Percentiles rank a stretch among this genome's conserved stretches.
Conservation (phyloP, 2,113 vertebrate species). For the Penelope pileata region DNA sequence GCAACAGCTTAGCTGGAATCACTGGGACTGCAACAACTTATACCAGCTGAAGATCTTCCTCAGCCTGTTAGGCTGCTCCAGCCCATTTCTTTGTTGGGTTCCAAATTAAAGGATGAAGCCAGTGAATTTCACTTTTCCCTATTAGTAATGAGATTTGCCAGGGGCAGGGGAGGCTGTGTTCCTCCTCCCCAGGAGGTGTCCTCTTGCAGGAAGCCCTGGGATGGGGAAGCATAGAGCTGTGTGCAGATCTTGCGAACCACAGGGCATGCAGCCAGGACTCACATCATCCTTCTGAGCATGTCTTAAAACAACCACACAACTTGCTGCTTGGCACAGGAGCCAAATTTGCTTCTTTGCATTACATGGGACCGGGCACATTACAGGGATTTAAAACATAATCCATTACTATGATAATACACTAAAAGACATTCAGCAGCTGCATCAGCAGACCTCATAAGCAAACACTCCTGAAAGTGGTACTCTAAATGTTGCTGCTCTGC, state of each 20-base stretch:
- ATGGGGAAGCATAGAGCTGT: background rate
- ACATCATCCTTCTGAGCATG: background rate
- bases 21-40: background rate
- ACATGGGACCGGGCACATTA: fast-evolving
- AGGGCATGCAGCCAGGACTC: background rate
- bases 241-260: fast-evolving
- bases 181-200: background rate
- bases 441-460: constrained; percentile 41
- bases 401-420: constrained; percentile 20
- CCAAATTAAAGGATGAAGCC: background rate
- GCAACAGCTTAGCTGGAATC: background rate
- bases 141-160: background rate
- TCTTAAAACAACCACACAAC: background rate
- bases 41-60: background rate
- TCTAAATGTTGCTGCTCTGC: background rate
- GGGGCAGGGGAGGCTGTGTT: background rate
- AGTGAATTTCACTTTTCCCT: background rate
- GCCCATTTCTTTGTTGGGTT: background rate
- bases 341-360: background rate
- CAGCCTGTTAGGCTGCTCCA: background rate
- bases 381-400: constrained; percentile 34
- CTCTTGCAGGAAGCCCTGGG: background rate
- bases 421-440: background rate
- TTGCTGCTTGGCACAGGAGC: background rate
- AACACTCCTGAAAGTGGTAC: background rate